Conservation (phyloP, 2,888 invertebrate genomes). For the Entomobrya proxima region DNA sequence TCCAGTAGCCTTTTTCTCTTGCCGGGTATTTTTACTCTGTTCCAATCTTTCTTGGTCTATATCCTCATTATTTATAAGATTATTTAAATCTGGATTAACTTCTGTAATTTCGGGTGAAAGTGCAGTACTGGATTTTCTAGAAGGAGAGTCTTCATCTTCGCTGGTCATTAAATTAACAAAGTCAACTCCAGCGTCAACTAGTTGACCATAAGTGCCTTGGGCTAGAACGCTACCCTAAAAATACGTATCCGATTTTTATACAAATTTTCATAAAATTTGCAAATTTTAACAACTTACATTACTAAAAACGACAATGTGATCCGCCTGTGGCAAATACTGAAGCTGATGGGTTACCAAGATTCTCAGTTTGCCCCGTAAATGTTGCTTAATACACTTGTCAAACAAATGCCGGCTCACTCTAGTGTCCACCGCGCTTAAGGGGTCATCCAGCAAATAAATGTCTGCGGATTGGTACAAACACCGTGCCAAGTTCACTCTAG, state of each 20-base stretch:
- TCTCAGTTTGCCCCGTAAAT: slow-evolving; percentile 77
- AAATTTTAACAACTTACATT: slow-evolving; percentile 7
- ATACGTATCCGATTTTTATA: too few relatives aligned
- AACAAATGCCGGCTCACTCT: slow-evolving; percentile 68
- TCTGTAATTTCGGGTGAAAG: neutral
- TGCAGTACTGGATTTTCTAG: slow-evolving; percentile 16
- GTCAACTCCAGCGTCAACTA: slow-evolving; percentile 77
- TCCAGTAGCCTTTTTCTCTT: slow-evolving; percentile 70
- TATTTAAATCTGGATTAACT: neutral
- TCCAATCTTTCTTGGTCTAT: slow-evolving; percentile 24
- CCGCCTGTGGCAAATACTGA: slow-evolving; percentile 78
- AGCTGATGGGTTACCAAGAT: slow-evolving; percentile 86
- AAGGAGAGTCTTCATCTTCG: slow-evolving; percentile 75
- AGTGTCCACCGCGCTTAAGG: slow-evolving; percentile 79
- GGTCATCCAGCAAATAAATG: slow-evolving; percentile 79
- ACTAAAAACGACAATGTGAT: slow-evolving; percentile 69
- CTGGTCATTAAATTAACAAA: slow-evolving; percentile 76
- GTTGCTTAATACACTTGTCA: slow-evolving; percentile 77
- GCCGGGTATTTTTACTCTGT: neutral
- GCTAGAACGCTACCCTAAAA: slow-evolving; percentile 79
- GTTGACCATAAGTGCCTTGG: slow-evolving; percentile 81
- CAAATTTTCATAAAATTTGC: too few relatives aligned
- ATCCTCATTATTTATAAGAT: neutral
- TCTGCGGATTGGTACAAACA: slow-evolving; percentile 69
- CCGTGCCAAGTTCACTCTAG: slow-evolving; percentile 78